Evolutionary conservation across 1,140 invertebrate species (phyloP), one percentile per base, ranked within the genome.

Genomic region (Macrobrachium rosenbergii): DNA sequence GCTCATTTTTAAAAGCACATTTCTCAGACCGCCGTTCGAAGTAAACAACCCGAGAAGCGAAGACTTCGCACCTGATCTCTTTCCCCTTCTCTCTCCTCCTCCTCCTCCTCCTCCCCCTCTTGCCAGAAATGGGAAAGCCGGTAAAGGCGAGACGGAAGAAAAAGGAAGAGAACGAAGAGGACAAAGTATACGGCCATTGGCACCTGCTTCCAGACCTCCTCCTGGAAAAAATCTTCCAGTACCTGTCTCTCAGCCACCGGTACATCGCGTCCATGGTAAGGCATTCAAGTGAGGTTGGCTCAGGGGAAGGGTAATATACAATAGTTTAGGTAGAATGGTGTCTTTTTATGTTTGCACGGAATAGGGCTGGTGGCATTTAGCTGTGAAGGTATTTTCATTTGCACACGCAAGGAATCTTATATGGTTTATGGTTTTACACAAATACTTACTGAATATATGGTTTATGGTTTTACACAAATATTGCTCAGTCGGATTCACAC

Each of bases 201-300:
- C 93, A 92, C 82, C 92, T 94, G 76, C 91, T 96, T 37, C 96
- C 96, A 0, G 95, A 97, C 90, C 92, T 97, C 21, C 89, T 97
- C 7, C 91, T 97, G 14, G 96, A 97, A 91, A 93, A 96, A 90
- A 94, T 97, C 78, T 97, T 96, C 90, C 93, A 94, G 0, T 94
- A 95, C 90, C 91, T 97, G 17, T 87, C 64, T 19, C 79, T 90
- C 23, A 75, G 60, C 7, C 23, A 90, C 28, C 79, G 89, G 8
- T 96, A 96, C 91, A 95, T 95, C 81, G 96, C 96, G 14, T 97
- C 96, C 94, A 95, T 96, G 91, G 93, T 94, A 91, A 63, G 83
- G 28, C 28, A 37, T 37, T 37, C 28, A 3, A 37, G 28, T 37
- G 28, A 37, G 1, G 28, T 37, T 76, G 21, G 17, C 11, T 45